Conservation (phyloP, 1,140 invertebrate species). For the Agrypnia vestita region DNA sequence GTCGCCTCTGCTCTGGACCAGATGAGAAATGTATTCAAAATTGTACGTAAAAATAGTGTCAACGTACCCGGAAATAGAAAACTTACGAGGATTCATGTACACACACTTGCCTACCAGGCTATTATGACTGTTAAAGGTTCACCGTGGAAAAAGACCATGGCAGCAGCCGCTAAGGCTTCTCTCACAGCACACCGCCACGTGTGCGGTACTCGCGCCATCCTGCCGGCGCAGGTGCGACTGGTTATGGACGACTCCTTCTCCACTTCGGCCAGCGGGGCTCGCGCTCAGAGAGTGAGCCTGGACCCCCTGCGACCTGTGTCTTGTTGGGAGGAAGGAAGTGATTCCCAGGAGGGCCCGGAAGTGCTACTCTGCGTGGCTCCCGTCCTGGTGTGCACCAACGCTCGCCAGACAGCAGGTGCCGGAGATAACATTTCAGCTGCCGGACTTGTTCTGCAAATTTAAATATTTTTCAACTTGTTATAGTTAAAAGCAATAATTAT, state of each 20-base stretch:
- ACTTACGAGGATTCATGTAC: conserved; percentile 87
- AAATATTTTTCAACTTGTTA: conserved; percentile 51
- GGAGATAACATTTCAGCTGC: conserved; percentile 93
- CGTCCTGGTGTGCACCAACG: conserved; percentile 88
- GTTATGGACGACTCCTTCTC: conserved; percentile 91
- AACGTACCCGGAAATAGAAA: conserved; percentile 71
- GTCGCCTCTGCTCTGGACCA: conserved; percentile 88
- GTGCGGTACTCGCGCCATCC: conserved; percentile 84
- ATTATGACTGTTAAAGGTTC: conserved; percentile 82
- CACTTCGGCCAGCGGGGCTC: conserved; percentile 76
- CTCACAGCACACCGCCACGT: conserved; percentile 89
- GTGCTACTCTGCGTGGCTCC: conserved; percentile 88
- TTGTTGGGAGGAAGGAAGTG: conserved; percentile 84
- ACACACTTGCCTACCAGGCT: conserved; percentile 91
- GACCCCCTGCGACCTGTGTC: conserved; percentile 84
- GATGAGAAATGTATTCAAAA: conserved; percentile 84
- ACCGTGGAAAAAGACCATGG: conserved; percentile 84
- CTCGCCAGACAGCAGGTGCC: conserved; percentile 88
- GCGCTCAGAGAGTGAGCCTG: conserved; percentile 74
- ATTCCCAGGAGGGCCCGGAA: conserved; percentile 63
- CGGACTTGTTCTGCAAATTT: conserved; percentile 85
- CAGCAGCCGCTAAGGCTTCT: conserved; percentile 88
- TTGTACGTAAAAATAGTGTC: conserved; percentile 70
- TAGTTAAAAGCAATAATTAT: background rate
- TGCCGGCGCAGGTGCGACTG: conserved; percentile 80